Evolutionary conservation across 2,888 invertebrate genomes (phyloP), one percentile per base, ranked within the genome.

Genomic region (Stenurella melanura): DNA sequence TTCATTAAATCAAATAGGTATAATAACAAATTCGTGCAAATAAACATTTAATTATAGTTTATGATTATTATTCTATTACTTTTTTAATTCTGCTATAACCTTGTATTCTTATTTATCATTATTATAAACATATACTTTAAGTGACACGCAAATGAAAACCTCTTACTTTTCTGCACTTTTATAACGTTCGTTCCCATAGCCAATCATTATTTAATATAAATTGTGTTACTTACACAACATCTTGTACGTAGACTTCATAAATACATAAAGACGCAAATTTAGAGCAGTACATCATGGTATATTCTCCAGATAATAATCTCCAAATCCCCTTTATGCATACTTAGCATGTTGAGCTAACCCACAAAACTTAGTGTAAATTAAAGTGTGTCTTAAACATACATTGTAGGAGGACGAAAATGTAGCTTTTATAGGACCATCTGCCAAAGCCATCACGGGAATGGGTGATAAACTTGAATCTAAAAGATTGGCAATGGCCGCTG

Each of bases 381-480:
- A 67, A 54, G 67, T 21, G 54, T 15, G 67, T 15, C 67, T 67
- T 67, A 50, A 42, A 64, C 66, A 64, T 67, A 50, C 68, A 73
- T 83, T 84, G 61, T 78, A 92, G 91, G 91, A 91, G 80, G 88
- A 90, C 71, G 88, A 90, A 78, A 91, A 91, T 68, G 90, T 93
- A 1, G 87, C 89, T 57, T 93, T 93, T 85, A 91, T 93, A 80
- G 93, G 93, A 15, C 93, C 93, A 11, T 91, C 91, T 80, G 90
- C 91, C 26, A 85, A 89, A 80, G 91, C 93, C 17, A 93, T 94
- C 80, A 89, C 89, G 30, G 91, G 91, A 74, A 93, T 94, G 93
- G 94, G 93, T 34, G 93, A 94, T 86, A 94, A 94, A 89, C 90
- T 94, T 54, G 92, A 92, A 86, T 93, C 93, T 74, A 94, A 94